Evolutionary conservation across 2,888 invertebrate genomes (phyloP).

Genomic region (Ypsolopha sequella): DNA sequence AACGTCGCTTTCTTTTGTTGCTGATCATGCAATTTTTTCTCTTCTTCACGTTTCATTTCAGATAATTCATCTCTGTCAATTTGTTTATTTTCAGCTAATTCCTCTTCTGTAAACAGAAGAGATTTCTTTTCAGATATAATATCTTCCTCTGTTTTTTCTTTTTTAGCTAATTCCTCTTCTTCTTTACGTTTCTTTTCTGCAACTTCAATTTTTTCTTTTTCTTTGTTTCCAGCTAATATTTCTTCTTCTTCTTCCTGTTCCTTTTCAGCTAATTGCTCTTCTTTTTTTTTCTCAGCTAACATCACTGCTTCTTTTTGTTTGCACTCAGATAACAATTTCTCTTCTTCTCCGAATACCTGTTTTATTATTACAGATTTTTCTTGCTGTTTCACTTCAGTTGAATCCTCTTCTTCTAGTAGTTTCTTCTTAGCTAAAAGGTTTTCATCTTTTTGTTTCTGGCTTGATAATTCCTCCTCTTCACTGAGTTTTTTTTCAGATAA

Average conservation of each 20-base stretch:
- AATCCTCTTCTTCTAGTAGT: slow-evolving; percentile 7
- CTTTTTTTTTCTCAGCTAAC: slow-evolving; percentile 10
- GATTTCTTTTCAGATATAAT: neutral
- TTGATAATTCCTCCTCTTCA: no score
- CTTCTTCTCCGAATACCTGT: slow-evolving; percentile 1
- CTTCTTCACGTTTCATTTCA: neutral
- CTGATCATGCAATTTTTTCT: neutral
- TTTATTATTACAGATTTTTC: slow-evolving; percentile 7
- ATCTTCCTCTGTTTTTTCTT: neutral
- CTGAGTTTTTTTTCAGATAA: no score
- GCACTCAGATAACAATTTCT: slow-evolving; percentile 6
- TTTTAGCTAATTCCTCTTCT: neutral
- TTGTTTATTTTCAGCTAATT: neutral
- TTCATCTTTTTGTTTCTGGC: neutral
- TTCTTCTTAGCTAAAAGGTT: neutral
- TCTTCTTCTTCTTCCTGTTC: slow-evolving; percentile 3
- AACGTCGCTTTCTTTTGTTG: neutral
- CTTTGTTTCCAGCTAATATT: slow-evolving; percentile 8
- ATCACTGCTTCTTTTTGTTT: slow-evolving; percentile 8
- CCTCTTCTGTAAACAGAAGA: neutral
- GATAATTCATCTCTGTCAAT: neutral
- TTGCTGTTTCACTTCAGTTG: slow-evolving; percentile 12
- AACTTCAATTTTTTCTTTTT: slow-evolving; percentile 14
- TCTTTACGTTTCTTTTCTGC: neutral
- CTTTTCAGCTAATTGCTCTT: slow-evolving; percentile 5